Conservation (phyloP, 2,113 vertebrate species). For the Crotalus tigris region DNA sequence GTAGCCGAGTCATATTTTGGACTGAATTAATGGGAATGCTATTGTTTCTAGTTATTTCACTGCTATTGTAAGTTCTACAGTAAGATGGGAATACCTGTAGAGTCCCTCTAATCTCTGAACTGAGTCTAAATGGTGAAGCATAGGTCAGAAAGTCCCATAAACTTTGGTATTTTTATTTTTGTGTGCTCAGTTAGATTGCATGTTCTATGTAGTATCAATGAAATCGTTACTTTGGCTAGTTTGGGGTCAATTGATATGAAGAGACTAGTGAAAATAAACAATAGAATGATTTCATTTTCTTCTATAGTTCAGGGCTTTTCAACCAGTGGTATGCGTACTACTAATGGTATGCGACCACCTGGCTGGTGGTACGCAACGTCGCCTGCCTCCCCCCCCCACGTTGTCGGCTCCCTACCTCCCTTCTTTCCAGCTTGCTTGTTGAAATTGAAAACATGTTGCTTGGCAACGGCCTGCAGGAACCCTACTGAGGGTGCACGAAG, state of each 20-base stretch:
- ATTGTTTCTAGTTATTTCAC: background rate
- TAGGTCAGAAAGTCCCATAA: background rate
- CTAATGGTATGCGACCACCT: no score
- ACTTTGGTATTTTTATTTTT: background rate
- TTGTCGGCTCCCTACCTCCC: no score
- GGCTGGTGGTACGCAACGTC: no score
- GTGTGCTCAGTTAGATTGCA: background rate
- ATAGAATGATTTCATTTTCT: background rate
- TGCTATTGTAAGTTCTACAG: background rate
- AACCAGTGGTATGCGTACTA: no score
- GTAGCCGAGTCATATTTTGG: background rate
- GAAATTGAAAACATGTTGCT: no score
- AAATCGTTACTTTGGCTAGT: background rate
- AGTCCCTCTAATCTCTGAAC: background rate
- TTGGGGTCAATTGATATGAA: background rate
- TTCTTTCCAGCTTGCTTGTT: no score
- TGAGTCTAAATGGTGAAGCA: background rate
- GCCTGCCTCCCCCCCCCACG: no score
- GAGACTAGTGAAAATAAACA: background rate
- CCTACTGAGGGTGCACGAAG: no score
- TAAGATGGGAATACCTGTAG: background rate
- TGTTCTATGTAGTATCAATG: background rate
- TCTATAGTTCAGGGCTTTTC: background rate
- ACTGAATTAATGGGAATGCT: background rate
- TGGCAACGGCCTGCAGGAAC: no score